Evolutionary conservation across 2,113 vertebrate genomes (phyloP).

Genomic region (Athene noctua): DNA sequence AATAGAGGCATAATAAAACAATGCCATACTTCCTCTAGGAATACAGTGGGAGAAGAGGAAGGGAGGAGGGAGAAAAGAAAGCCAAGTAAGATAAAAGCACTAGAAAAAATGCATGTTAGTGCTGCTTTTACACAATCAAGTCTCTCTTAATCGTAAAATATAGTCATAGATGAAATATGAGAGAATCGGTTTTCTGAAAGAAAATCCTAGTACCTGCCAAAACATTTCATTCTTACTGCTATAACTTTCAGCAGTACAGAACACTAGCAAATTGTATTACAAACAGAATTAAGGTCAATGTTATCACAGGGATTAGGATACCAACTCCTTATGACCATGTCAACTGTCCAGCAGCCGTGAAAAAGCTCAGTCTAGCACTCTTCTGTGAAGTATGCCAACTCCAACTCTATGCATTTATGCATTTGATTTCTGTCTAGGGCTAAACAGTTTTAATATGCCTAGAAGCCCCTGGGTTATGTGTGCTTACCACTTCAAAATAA

Average conservation of each 20-base stretch:
- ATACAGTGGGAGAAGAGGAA: background rate
- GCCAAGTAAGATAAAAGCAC: background rate
- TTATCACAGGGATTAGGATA: conserved; percentile 40
- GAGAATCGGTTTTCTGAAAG: background rate
- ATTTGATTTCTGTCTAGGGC: background rate
- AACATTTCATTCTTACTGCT: background rate
- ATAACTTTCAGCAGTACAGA: background rate
- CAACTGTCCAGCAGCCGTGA: background rate
- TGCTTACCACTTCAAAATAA: background rate
- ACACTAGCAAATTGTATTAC: conserved; percentile 23
- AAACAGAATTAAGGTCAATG: conserved; percentile 40
- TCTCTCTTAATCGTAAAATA: background rate
- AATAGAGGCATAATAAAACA: background rate
- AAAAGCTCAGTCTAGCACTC: background rate
- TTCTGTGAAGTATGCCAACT: background rate
- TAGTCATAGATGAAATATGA: background rate
- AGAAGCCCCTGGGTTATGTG: background rate
- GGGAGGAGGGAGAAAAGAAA: background rate
- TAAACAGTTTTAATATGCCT: background rate
- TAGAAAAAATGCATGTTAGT: background rate
- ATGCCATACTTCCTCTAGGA: background rate
- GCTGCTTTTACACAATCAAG: background rate
- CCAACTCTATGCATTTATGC: background rate
- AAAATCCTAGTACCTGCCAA: background rate
- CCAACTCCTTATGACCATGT: background rate